Base-by-base conservation (phyloP, 1,140 invertebrate species). In the Nephila pilipes region DNA sequence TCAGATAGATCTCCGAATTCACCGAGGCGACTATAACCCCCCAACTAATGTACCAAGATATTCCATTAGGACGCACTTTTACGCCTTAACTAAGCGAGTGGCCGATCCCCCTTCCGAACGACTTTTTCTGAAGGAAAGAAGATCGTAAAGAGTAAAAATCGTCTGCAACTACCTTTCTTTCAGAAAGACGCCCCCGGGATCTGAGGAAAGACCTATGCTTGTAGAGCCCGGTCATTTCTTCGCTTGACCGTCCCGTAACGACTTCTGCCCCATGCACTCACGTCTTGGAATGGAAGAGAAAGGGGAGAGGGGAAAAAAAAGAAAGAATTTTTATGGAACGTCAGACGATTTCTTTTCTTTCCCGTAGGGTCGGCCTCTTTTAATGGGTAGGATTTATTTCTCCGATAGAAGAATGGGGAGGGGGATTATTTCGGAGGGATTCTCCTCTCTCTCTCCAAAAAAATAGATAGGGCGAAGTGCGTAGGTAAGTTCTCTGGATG, bases 381-480 rank as follows among this genome's bases (percentile, higher is more conserved):
- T 75, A 75, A 75, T 75, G 69, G 69, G 29, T 16, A 36, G 69
- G 69, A 75, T 75, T 75, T 75, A 75, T 75, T 75, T 75, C 69
- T 32, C 2, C 69, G 29, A 75, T 75, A 29, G 32, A 60, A 60
- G 22, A 22, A 58, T 20, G 20, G 5, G 22, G 22, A 60, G 58
- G 20, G 58, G 16, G 58, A 60, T 60, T 60, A 60, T 60, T 20
- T 18, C 16, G 58, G 58, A 46, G 58, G 22, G 58, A 60, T 22
- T 60, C 46, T 46, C 46, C 46, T 46, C 46, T 46, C 46, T 46
- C 46, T 46, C n/a, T n/a, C n/a, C 12, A 22, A 60, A 60, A 22
- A 18, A 60, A 18, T 20, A 60, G 58, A 60, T 60, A 22, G 58
- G 58, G 58, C 58, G 1, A 60, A 60, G 58, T 60, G 58, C 58